Percentiles rank a stretch among this genome's conserved stretches.
Conservation (phyloP, 2,797 vertebrate genomes). For the Decapterus maruadsi region DNA sequence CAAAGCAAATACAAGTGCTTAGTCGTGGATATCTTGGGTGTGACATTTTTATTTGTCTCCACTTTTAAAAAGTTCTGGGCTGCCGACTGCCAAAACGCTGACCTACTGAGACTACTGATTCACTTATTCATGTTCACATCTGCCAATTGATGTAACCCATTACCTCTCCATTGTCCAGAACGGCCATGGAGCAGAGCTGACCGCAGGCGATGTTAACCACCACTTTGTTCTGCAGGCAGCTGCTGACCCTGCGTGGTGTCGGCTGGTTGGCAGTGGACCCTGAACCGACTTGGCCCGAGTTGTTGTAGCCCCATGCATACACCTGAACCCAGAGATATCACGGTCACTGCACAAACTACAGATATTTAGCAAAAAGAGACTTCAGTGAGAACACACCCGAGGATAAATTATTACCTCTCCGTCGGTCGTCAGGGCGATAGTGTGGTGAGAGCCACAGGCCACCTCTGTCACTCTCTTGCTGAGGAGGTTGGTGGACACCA, state of each 20-base stretch:
- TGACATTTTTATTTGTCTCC: not conserved
- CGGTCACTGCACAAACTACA: not conserved
- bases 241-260: slow-evolving; percentile 95
- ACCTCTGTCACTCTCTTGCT: slow-evolving; percentile 95
- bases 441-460: slow-evolving; percentile 97
- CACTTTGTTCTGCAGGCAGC: slow-evolving; percentile 95
- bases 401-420: slow-evolving; percentile 90
- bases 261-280: slow-evolving; percentile 98
- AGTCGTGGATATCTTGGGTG: not conserved
- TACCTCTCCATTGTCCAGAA: slow-evolving; percentile 97
- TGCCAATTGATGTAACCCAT: slow-evolving; percentile 14
- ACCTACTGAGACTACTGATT: not conserved
- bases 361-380: not conserved
- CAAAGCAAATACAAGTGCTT: not conserved
- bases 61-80: not conserved
- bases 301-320: slow-evolving; percentile 98
- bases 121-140: slow-evolving; percentile 6
- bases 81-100: not conserved
- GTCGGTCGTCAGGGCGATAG: slow-evolving; percentile 93
- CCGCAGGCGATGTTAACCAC: slow-evolving; percentile 96
- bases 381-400: not conserved
- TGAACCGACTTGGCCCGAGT: slow-evolving; percentile 97
- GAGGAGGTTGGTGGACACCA: slow-evolving; percentile 95
- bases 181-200: slow-evolving; percentile 98
- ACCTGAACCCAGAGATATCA: slow-evolving; percentile 83